Percentiles rank a stretch among this genome's conserved stretches.
These are phyloP conservation scores for Heterocephalus glaber DNA, from an alignment of 2,113 vertebrate species.

Conservation along the genomic window DNA sequence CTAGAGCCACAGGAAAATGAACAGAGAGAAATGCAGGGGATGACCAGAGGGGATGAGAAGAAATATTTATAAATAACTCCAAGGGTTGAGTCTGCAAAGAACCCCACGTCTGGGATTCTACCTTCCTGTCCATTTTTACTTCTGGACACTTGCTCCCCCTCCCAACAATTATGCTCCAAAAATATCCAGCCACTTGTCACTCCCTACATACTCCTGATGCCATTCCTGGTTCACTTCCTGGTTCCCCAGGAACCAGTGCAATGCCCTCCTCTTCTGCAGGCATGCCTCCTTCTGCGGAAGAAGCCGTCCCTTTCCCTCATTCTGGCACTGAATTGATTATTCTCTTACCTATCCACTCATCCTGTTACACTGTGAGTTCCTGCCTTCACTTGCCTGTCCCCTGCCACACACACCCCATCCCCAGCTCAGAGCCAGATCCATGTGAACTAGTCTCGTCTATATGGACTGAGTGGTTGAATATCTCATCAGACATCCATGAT, in stretches of 20 bases:
- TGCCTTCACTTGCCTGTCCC: background rate
- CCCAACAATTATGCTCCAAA: too few relatives aligned
- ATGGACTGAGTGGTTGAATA: background rate
- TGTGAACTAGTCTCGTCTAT: background rate
- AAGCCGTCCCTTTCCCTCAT: too few relatives aligned
- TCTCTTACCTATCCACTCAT: background rate
- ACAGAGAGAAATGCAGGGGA: background rate
- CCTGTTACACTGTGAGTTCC: background rate
- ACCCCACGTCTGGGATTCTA: background rate
- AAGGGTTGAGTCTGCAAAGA: background rate
- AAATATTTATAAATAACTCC: background rate
- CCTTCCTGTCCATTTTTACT: background rate
- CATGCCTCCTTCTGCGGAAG: background rate
- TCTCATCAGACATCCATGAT: background rate
- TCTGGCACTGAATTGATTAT: background rate
- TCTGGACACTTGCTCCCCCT: background rate
- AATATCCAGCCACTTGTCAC: background rate
- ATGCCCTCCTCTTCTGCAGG: background rate
- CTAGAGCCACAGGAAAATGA: background rate
- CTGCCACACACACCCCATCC: background rate
- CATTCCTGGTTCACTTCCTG: background rate
- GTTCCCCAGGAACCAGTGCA: background rate
- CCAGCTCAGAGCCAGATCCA: background rate
- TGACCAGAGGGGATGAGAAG: background rate
- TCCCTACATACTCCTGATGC: background rate